These are phyloP conservation scores for Illadopsis cleaveri DNA, from an alignment of 2,113 vertebrate genomes.

Conservation along the genomic window DNA sequence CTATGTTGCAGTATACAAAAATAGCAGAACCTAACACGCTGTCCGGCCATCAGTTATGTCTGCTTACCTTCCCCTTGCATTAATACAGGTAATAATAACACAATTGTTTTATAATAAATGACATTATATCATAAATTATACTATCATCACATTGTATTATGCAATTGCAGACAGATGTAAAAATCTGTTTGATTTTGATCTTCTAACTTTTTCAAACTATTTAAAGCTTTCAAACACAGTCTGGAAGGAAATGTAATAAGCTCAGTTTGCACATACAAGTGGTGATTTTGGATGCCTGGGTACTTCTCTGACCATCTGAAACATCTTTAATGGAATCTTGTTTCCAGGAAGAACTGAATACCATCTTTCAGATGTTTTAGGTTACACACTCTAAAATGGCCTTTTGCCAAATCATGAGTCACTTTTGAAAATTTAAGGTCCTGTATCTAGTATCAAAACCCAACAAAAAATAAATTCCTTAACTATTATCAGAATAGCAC, in stretches of 20 bases:
- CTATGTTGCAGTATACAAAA: not conserved
- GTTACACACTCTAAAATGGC: not conserved
- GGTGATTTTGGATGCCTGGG: not conserved
- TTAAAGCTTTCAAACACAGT: not conserved
- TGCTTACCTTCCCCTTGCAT: not conserved
- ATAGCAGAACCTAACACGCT: fast-evolving
- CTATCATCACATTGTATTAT: not conserved
- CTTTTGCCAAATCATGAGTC: not conserved
- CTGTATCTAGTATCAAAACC: not conserved
- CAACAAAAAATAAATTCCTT: not conserved
- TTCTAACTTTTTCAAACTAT: not conserved
- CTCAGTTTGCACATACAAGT: not conserved
- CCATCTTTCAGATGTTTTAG: conserved; percentile 16
- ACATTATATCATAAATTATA: not conserved
- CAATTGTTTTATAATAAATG: not conserved
- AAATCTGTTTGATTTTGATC: not conserved
- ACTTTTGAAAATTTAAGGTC: not conserved
- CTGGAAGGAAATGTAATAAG: not conserved
- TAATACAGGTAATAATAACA: not conserved
- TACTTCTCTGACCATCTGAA: not conserved
- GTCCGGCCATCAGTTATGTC: not conserved
- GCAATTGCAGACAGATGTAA: not conserved
- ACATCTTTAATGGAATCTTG: not conserved
- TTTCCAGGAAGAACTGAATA: conserved; percentile 25
- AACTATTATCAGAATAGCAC: not conserved